phyloP scores from a whole-genome alignment of 2,797 vertebrate genomes.

The Manis javanica region DNA sequence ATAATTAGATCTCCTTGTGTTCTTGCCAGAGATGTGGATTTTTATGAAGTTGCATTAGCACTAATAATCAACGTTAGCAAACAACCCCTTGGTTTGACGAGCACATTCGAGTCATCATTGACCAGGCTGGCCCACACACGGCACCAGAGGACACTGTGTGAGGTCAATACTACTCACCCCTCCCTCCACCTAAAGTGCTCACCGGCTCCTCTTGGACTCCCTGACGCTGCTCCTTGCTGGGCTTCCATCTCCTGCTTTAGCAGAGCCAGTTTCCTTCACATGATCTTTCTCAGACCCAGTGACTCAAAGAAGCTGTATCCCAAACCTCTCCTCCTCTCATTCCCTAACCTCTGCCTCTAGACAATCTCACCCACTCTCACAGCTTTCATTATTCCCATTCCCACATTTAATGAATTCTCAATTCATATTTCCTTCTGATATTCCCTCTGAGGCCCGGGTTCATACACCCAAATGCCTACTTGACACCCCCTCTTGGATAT shows the following conservation, averaged over 20 bases:
- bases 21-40: not conserved
- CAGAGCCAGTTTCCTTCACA: not conserved
- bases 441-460: not conserved
- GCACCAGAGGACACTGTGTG: not conserved
- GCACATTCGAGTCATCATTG: not conserved
- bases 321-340: not conserved
- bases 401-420: not conserved
- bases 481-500: not conserved
- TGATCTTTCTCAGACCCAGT: not conserved
- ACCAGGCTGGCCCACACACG: not conserved
- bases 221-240: rapidly evolving
- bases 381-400: not conserved
- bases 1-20: not conserved
- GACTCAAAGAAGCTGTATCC: not conserved
- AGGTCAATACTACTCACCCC: not conserved
- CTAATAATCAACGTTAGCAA: not conserved
- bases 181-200: not conserved
- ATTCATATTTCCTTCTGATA: not conserved
- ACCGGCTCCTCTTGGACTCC: not conserved
- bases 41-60: not conserved
- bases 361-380: not conserved
- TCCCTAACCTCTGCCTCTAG: not conserved
- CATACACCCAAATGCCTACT: not conserved
- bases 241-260: not conserved
- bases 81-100: not conserved